Base-by-base conservation (phyloP, 2,888 invertebrate species). In the Mesoligia furuncula region DNA sequence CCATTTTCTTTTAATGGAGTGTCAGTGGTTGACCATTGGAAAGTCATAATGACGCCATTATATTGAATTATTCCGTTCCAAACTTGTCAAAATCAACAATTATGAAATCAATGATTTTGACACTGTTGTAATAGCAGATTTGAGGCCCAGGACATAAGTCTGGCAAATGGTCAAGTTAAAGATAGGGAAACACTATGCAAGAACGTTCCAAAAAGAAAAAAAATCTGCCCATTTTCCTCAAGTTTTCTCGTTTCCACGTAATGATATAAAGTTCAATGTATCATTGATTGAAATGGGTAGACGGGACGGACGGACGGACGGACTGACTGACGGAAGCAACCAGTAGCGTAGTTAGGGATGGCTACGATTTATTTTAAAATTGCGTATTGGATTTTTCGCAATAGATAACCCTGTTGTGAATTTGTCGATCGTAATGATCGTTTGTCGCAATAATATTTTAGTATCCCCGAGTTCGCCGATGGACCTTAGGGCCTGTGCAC, bases 251-350 rank as follows among this genome's bases (percentile, higher is more conserved):
- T 62, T 64, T 64, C 20, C 54, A n/a, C 54, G 17, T 57, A 65
- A 54, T 59, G 48, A 54, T 48, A 68, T 48, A 59, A 81, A 79
- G 79, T 79, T 81, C 81, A 79, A 81, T 42, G 81, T 51, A 74
- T 69, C 67, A 80, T 80, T 83, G 73, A 82, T 81, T 83, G 67
- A 71, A 73, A 84, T 66, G 67, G 61, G 48, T 39, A 80, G 80
- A 51, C 80, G 45, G 45, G 20, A n/a, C n/a, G n/a, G n/a, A 20
- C 57, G 51, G 68, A 78, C 54, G 36, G 51, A 45, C 75, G n/a
- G 75, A 45, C 15, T 6, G 45, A 54, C 59, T 27, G 62, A 51
- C 83, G 81, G 83, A 83, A 81, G 79, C 73, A 59, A 65, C 72
- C 72, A 83, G 68, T 81, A 64, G 57, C 65, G 15, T 2, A 27